A percentile compares a stretch with the other conserved stretches of the same genome.
Evolutionary conservation across 1,140 invertebrate genomes (phyloP).

Genomic region (Hyles euphorbiae): DNA sequence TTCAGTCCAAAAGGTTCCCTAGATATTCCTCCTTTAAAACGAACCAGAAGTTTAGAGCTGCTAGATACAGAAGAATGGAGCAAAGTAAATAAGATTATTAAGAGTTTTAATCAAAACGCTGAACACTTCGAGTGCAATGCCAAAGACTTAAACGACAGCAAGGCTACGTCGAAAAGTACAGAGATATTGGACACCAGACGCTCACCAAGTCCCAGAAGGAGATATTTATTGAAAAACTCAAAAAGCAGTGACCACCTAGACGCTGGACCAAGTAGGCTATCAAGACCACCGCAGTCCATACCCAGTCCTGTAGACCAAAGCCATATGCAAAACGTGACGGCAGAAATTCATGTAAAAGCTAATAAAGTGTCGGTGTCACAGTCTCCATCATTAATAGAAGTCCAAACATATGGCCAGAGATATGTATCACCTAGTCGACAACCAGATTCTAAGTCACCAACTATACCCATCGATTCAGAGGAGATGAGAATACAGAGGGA

Average conservation of each 20-base stretch:
- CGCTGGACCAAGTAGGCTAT: slow-evolving; percentile 44
- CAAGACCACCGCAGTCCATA: slow-evolving; percentile 36
- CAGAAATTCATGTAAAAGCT: slow-evolving; percentile 67
- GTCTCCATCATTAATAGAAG: slow-evolving; percentile 51
- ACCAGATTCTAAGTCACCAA: slow-evolving; percentile 47
- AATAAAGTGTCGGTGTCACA: slow-evolving; percentile 58
- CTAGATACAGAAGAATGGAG: slow-evolving; percentile 74
- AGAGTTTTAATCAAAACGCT: slow-evolving; percentile 55
- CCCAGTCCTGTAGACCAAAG: slow-evolving; percentile 25
- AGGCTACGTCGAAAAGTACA: slow-evolving; percentile 65
- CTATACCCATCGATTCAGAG: slow-evolving; percentile 38
- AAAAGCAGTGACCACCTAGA: slow-evolving; percentile 65
- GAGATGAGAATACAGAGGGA: slow-evolving; percentile 34
- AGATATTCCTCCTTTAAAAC: slow-evolving; percentile 77
- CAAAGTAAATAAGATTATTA: slow-evolving; percentile 54
- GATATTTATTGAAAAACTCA: slow-evolving; percentile 56
- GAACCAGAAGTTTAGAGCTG: slow-evolving; percentile 80
- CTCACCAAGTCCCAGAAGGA: slow-evolving; percentile 44
- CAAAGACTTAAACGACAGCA: slow-evolving; percentile 58
- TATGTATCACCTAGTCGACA: slow-evolving; percentile 48
- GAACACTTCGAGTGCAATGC: slow-evolving; percentile 56
- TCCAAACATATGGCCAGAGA: slow-evolving; percentile 43
- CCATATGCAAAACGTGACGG: slow-evolving; percentile 60
- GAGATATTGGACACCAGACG: slow-evolving; percentile 55
- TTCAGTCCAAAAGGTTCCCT: slow-evolving; percentile 77